These are phyloP conservation scores for Apteryx mantelli DNA, from an alignment of 2,113 vertebrate genomes.

Conservation along the genomic window DNA sequence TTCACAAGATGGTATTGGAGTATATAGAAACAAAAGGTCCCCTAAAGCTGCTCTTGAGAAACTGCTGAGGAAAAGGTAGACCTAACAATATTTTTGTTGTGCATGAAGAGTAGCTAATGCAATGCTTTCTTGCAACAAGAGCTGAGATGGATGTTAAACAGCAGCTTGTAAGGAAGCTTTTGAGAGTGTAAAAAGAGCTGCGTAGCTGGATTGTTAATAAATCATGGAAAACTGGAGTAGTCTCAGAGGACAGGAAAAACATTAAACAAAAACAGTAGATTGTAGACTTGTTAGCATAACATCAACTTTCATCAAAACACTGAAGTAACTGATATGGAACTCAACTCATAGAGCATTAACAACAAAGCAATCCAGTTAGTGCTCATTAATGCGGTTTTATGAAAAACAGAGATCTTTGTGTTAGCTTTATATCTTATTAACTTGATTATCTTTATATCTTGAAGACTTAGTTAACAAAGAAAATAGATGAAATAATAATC, in stretches of 20 bases:
- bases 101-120: background rate
- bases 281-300: background rate
- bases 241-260: background rate
- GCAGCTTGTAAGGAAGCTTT: background rate
- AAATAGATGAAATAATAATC: background rate
- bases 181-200: background rate
- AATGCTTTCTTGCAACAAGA: background rate
- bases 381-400: background rate
- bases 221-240: background rate
- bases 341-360: background rate
- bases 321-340: background rate
- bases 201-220: background rate
- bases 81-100: background rate
- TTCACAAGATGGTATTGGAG: background rate
- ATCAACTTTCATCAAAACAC: background rate
- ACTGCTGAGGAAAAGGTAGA: background rate
- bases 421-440: background rate
- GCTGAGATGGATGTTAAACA: background rate
- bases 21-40: background rate
- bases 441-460: background rate
- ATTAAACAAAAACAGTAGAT: background rate
- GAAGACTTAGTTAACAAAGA: background rate
- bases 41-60: background rate
- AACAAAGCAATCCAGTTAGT: background rate
- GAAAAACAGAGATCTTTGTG: background rate